Evolutionary conservation across 2,888 invertebrate species (phyloP).

Genomic region (Philhelius pedissequus): DNA sequence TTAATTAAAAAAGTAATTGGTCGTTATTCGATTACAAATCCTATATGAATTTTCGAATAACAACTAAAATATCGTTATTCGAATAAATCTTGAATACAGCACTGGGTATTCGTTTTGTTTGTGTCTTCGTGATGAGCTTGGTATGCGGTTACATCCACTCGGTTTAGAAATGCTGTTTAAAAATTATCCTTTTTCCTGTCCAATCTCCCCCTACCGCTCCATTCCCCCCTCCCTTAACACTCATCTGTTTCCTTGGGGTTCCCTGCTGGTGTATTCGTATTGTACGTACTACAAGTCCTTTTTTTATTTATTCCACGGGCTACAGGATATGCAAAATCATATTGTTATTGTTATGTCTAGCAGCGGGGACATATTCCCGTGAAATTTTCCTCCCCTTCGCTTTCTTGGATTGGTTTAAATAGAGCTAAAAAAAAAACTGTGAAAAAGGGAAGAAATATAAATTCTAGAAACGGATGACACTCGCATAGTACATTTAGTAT

Average conservation of each 20-base stretch:
- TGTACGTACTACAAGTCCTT: not conserved
- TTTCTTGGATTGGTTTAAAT: conserved; percentile 57
- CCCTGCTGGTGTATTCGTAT: conserved; percentile 5
- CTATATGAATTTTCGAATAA: no score
- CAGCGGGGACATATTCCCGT: conserved; percentile 36
- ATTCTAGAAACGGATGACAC: conserved; percentile 54
- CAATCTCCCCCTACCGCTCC: not conserved
- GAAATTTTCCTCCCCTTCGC: conserved; percentile 25
- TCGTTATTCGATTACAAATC: no score
- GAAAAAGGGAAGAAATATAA: not conserved
- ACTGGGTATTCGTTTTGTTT: not conserved
- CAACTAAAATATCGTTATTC: no score
- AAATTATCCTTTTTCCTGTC: conserved; percentile 56
- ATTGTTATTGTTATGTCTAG: conserved; percentile 62
- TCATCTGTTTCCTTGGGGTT: not conserved
- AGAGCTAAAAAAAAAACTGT: not conserved
- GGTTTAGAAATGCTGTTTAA: conserved; percentile 67
- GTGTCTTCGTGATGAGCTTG: not conserved
- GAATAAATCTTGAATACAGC: not conserved
- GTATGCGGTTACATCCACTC: conserved; percentile 52
- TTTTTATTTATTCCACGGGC: not conserved
- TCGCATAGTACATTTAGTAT: conserved; percentile 44
- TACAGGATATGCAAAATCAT: conserved; percentile 54
- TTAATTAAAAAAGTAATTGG: no score
- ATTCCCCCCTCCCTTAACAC: not conserved